Percentiles rank a stretch among this genome's conserved stretches.
Conservation (phyloP, 2,113 vertebrate genomes). For the Neogale vison region DNA sequence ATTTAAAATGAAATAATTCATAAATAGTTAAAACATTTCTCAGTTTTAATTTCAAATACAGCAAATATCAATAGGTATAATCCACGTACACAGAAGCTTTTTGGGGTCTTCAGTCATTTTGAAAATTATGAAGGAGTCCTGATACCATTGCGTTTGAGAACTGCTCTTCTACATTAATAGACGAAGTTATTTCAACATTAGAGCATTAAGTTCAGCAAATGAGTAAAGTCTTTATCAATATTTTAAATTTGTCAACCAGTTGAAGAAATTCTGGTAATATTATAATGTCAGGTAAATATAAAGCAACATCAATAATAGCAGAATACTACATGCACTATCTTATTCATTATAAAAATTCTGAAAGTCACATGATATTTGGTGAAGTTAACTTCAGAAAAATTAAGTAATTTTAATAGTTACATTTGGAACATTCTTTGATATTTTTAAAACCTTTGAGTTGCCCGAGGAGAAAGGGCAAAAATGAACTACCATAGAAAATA, state of each 20-base stretch:
- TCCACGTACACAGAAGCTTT: neutral
- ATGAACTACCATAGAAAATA: slow-evolving; percentile 8
- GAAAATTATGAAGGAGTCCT: neutral
- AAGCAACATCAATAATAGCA: slow-evolving; percentile 18
- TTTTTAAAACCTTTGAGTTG: slow-evolving; percentile 27
- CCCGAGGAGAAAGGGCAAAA: neutral
- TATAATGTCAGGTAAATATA: neutral
- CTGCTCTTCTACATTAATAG: neutral
- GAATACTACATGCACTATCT: neutral
- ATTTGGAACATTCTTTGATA: neutral
- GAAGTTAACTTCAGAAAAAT: slow-evolving; percentile 63
- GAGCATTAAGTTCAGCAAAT: neutral
- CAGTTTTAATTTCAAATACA: slow-evolving; percentile 23
- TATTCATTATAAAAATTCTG: slow-evolving; percentile 30
- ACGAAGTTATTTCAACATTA: neutral
- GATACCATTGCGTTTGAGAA: slow-evolving; percentile 48
- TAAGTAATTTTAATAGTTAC: neutral
- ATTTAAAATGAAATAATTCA: slow-evolving; percentile 30
- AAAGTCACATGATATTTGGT: slow-evolving; percentile 33
- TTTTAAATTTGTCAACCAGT: slow-evolving; percentile 38
- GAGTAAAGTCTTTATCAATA: neutral
- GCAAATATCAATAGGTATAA: slow-evolving; percentile 2
- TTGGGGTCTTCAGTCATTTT: neutral
- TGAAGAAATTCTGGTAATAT: neutral
- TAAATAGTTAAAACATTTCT: slow-evolving; percentile 5